Base-by-base conservation (phyloP, 2,888 invertebrate species). In the Limnephilus marmoratus region DNA sequence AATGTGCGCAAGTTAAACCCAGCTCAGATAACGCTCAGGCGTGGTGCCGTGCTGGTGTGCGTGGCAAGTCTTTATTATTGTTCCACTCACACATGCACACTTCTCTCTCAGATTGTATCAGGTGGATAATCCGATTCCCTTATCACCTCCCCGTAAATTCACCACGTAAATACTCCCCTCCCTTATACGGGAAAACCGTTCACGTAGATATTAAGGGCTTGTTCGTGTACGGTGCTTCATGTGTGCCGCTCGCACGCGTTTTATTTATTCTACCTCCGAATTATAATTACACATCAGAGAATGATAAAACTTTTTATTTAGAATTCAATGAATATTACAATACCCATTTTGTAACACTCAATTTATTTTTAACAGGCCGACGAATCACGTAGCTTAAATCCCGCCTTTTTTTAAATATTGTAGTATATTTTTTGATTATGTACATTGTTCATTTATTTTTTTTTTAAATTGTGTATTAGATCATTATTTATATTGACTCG, bases 101-200 rank as follows among this genome's bases (percentile, higher is more conserved):
- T 3, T 18, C 86, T 29, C 86, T 86, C 90, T 83, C 92, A 92
- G 92, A 92, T 93, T 92, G 91, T 85, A 91, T 92, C 92, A 82
- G 90, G 90, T 80, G 92, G 88, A 92, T 93, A 92, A 93, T 93
- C 93, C 90, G 90, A 91, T 92, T 91, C 90, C 92, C 92, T 92
- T 93, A 93, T 92, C 93, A 92, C 93, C 93, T 92, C 82, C 80
- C 90, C 92, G 91, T 92, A 92, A 93, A 91, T 88, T 92, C 90
- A 82, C 90, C 90, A 85, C 90, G 92, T 93, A 91, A 91, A 93
- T 83, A 93, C 90, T 49, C 29, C 90, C 90, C 68, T 49, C 81
- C 49, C 90, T 34, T 13, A 24, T 41, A 81, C 81, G 41, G 41
- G 90, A 81, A 88, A 81, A 90, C 81, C 81, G 81, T 90, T 81